Percentiles rank a stretch among this genome's conserved stretches.
Evolutionary conservation across 2,113 vertebrate genomes (phyloP).

Genomic region (Malurus melanocephalus): DNA sequence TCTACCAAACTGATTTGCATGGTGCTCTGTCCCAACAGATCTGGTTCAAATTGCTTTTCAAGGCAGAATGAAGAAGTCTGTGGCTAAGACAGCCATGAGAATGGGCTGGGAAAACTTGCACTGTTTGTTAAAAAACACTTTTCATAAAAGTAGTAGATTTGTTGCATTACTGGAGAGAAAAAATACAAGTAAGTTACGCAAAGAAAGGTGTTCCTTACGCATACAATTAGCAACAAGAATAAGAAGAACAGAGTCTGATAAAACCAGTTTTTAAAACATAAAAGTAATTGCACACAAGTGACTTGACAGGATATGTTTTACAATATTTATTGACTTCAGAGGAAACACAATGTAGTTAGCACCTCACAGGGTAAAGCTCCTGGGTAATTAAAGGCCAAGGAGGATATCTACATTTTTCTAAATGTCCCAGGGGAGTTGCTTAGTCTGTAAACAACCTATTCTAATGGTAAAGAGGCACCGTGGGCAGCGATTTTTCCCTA

Average conservation of each 20-base stretch:
- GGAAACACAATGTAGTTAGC: not conserved
- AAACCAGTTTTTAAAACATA: not conserved
- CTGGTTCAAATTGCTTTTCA: not conserved
- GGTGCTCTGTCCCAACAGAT: not conserved
- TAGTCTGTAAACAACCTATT: not conserved
- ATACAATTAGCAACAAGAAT: not conserved
- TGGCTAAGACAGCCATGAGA: not conserved
- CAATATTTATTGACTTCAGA: not conserved
- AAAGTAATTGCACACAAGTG: rapidly evolving
- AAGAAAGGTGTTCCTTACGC: not conserved
- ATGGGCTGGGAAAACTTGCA: not conserved
- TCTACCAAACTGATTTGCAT: not conserved
- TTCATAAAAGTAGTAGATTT: not conserved
- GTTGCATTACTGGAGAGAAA: not conserved
- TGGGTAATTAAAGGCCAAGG: not conserved
- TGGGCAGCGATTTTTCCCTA: not conserved
- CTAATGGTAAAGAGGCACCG: not conserved
- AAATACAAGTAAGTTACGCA: not conserved
- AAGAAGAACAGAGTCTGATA: not conserved
- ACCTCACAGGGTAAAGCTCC: not conserved
- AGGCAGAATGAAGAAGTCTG: not conserved
- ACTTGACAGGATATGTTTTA: not conserved
- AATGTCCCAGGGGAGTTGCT: not conserved
- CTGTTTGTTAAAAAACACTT: not conserved
- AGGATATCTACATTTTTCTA: not conserved